These are phyloP conservation scores for Drosophila serrata DNA, from an alignment of 1,140 invertebrate species.

Conservation along the genomic window DNA sequence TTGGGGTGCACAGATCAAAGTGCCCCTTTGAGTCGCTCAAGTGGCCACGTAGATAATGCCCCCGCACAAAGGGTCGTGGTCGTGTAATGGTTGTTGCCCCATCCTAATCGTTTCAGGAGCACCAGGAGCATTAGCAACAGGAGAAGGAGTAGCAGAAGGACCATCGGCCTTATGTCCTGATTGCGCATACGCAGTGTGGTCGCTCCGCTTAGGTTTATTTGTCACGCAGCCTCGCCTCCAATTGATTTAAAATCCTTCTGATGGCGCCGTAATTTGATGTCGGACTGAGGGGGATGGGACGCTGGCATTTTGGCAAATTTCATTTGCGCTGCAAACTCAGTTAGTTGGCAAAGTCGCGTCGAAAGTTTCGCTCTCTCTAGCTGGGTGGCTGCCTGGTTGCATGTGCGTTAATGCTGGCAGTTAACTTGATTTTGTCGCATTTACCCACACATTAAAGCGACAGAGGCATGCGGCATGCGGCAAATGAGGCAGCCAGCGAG, in stretches of 20 bases:
- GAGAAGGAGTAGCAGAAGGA: conserved; percentile 3
- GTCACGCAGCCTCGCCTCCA: conserved; percentile 22
- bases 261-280: conserved; percentile 42
- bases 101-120: conserved; percentile 29
- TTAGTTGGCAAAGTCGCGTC: conserved; percentile 46
- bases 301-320: conserved; percentile 46
- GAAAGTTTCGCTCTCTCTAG: conserved; percentile 44
- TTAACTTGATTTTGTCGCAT: conserved; percentile 84
- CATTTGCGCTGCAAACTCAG: conserved; percentile 42
- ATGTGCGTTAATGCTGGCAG: conserved; percentile 77
- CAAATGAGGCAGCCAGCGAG: conserved; percentile 27
- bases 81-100: conserved; percentile 12
- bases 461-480: conserved; percentile 34
- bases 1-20: conserved; percentile 62
- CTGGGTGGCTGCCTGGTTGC: conserved; percentile 10
- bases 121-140: not conserved
- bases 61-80: conserved; percentile 53
- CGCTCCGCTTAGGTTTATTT: conserved; percentile 38
- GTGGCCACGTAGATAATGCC: conserved; percentile 65
- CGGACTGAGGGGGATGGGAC: not conserved
- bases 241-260: conserved; percentile 51
- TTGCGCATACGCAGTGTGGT: conserved; percentile 55
- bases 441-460: conserved; percentile 81
- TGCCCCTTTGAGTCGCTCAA: conserved; percentile 69
- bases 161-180: conserved; percentile 11